These are phyloP conservation scores for Sarcophilus harrisii DNA, from an alignment of 2,797 vertebrate species.

Conservation along the genomic window DNA sequence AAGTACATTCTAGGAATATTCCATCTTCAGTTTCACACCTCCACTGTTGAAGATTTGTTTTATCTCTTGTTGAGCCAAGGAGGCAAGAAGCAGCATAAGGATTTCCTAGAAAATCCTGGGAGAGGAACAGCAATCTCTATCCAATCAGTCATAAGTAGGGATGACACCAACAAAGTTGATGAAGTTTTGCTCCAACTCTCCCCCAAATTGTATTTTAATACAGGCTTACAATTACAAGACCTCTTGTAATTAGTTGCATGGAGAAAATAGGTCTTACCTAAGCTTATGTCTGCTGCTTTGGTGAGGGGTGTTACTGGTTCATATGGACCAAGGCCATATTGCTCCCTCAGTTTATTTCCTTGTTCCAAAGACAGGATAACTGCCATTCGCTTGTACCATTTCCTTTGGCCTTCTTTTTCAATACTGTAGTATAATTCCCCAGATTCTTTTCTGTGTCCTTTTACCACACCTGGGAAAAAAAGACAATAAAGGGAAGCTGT, in stretches of 20 bases:
- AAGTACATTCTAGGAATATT: conserved; percentile 7
- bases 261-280: conserved; percentile 86
- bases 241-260: conserved; percentile 46
- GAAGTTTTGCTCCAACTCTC: not conserved
- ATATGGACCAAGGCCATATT: conserved; percentile 95
- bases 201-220: not conserved
- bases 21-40: conserved; percentile 21
- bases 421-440: conserved; percentile 94
- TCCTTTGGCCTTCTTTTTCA: conserved; percentile 93
- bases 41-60: conserved; percentile 3
- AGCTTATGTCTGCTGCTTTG: conserved; percentile 98
- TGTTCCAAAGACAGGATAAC: conserved; percentile 97
- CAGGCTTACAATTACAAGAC: not conserved
- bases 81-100: conserved; percentile 33
- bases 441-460: conserved; percentile 92
- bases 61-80: not conserved
- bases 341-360: conserved; percentile 94
- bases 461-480: conserved; percentile 89
- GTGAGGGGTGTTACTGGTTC: conserved; percentile 90
- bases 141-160: not conserved
- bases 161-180: not conserved
- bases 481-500: not conserved
- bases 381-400: conserved; percentile 94
- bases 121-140: not conserved
- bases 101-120: conserved; percentile 19